These are phyloP conservation scores for Morpho achilles DNA, from an alignment of 2,888 invertebrate genomes.

Conservation along the genomic window DNA sequence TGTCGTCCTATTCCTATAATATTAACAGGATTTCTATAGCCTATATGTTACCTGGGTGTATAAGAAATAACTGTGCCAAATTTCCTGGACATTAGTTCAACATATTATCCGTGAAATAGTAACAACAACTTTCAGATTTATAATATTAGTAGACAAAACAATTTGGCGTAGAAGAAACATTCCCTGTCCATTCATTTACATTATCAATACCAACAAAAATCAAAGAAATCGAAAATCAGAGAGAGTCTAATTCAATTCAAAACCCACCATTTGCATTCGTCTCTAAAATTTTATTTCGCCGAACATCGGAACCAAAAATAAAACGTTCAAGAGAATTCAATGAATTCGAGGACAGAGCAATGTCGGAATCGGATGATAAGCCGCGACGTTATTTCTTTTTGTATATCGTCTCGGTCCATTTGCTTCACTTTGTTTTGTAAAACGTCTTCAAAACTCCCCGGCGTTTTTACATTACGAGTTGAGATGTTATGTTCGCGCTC, in stretches of 20 bases:
- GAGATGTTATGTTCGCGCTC: slow-evolving; percentile 14
- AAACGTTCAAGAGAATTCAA: slow-evolving; percentile 23
- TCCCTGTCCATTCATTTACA: too few species aligned
- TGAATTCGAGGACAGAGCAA: slow-evolving; percentile 22
- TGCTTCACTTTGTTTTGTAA: slow-evolving; percentile 22
- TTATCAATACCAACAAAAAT: neutral
- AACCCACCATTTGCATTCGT: slow-evolving; percentile 19
- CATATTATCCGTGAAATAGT: too few species aligned
- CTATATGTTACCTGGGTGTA: too few species aligned
- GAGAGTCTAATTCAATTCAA: slow-evolving; percentile 13
- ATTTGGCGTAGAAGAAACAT: too few species aligned
- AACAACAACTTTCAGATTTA: too few species aligned
- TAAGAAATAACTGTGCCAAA: too few species aligned
- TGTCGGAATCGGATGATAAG: slow-evolving; percentile 23
- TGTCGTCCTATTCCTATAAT: too few species aligned
- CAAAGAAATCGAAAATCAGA: slow-evolving; percentile 6
- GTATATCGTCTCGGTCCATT: slow-evolving; percentile 26
- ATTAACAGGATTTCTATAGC: too few species aligned
- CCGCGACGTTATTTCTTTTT: slow-evolving; percentile 23
- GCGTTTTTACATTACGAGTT: slow-evolving; percentile 17
- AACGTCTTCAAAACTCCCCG: slow-evolving; percentile 19
- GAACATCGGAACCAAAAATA: slow-evolving; percentile 24
- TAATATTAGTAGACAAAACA: too few species aligned
- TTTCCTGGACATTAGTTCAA: too few species aligned
- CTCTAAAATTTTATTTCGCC: slow-evolving; percentile 14